These are phyloP conservation scores for Procavia capensis DNA, from an alignment of 2,113 vertebrate species.

Conservation along the genomic window DNA sequence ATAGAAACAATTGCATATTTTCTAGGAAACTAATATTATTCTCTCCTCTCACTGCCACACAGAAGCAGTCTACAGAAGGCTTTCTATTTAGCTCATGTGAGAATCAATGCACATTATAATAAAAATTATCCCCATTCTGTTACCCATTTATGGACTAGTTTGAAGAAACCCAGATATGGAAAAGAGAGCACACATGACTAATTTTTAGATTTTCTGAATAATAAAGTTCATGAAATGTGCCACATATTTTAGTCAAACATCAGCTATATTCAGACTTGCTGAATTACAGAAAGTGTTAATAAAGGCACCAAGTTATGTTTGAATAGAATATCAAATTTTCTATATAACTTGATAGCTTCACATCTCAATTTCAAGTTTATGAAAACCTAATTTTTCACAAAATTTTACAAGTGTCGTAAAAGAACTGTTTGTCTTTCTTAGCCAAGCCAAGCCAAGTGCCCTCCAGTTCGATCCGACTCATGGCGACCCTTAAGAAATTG, in stretches of 20 bases:
- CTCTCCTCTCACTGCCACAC: not conserved
- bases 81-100: not conserved
- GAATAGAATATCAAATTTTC: not conserved
- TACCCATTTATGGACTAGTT: not conserved
- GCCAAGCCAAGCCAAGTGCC: no score
- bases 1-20: not conserved
- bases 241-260: not conserved
- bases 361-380: not conserved
- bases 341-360: not conserved
- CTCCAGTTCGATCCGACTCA: no score
- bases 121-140: not conserved
- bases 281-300: not conserved
- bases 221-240: not conserved
- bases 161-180: not conserved
- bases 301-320: not conserved
- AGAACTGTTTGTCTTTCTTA: not conserved
- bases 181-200: not conserved
- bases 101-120: not conserved
- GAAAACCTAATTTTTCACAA: not conserved
- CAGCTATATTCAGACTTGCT: not conserved
- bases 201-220: not conserved
- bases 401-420: not conserved
- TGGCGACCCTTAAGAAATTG: not conserved
- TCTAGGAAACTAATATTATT: not conserved
- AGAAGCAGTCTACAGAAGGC: not conserved